phyloP scores from a whole-genome alignment of 2,888 invertebrate species.

The Rutpela maculata region DNA sequence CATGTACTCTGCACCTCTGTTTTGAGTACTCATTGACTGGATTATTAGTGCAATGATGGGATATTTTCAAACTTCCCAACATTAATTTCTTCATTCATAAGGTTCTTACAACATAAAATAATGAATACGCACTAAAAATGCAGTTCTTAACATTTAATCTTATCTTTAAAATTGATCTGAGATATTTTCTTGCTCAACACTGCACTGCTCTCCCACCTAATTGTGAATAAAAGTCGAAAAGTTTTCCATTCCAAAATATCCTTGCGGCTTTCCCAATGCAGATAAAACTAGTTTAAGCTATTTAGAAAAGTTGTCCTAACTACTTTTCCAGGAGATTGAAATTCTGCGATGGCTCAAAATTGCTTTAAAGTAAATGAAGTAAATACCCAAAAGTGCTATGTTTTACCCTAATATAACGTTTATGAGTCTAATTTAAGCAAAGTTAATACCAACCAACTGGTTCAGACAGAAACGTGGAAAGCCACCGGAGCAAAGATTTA shows the following conservation, averaged over 20 bases:
- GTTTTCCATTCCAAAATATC: not conserved
- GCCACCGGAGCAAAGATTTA: not conserved
- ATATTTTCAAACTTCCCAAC: not conserved
- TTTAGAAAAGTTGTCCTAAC: constrained; percentile 14
- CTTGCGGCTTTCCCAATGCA: constrained; percentile 1
- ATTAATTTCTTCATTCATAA: not conserved
- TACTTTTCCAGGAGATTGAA: constrained; percentile 20
- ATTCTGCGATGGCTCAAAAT: constrained; percentile 30
- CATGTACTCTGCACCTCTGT: too few species aligned
- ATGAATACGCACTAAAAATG: too few species aligned
- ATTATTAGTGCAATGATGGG: too few species aligned
- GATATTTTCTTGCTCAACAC: not conserved
- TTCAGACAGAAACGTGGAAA: not conserved
- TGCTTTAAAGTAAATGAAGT: constrained; percentile 23
- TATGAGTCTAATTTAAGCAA: not conserved
- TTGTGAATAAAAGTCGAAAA: not conserved
- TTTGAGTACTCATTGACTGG: too few species aligned
- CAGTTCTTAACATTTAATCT: not conserved
- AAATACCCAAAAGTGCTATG: constrained; percentile 10
- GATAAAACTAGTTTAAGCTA: constrained; percentile 26
- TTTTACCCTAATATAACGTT: constrained; percentile 9
- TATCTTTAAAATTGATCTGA: not conserved
- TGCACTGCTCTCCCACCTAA: not conserved
- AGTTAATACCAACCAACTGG: not conserved
- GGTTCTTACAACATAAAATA: too few species aligned